Conservation (phyloP, 1,140 invertebrate species). For the Berghia stephanieae region DNA sequence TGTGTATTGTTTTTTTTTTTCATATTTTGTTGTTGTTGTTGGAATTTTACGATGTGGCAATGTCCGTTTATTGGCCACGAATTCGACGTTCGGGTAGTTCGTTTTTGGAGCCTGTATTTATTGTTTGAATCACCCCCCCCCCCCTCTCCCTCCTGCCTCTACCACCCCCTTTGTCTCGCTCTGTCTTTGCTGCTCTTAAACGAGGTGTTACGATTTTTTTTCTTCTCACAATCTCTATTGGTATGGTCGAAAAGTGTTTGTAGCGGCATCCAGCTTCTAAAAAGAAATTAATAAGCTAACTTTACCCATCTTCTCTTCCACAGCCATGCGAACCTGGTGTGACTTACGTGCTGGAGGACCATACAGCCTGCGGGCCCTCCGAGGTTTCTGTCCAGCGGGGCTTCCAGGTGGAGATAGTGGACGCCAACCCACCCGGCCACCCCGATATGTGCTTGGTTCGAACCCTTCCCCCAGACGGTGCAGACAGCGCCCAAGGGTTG, state of each 20-base stretch:
- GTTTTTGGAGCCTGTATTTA: too few species aligned
- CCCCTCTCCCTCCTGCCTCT: neutral
- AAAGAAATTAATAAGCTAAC: neutral
- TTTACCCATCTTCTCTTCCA: neutral
- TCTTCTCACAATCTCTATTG: too few species aligned
- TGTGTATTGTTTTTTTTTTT: too few species aligned
- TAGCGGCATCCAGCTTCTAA: too few species aligned
- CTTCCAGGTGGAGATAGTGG: slow-evolving; percentile 91
- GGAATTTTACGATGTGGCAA: too few species aligned
- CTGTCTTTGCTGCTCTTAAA: too few species aligned
- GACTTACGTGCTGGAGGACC: slow-evolving; percentile 61
- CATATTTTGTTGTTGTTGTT: too few species aligned
- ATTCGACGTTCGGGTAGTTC: too few species aligned
- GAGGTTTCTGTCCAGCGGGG: slow-evolving; percentile 60
- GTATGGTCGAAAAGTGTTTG: too few species aligned
- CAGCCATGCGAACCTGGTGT: slow-evolving; percentile 53
- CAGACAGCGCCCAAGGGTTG: slow-evolving; percentile 75
- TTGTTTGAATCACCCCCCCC: too few species aligned
- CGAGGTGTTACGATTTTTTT: too few species aligned
- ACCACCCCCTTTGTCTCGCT: neutral
- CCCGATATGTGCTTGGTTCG: slow-evolving; percentile 66
- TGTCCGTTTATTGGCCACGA: too few species aligned
- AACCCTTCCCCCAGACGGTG: slow-evolving; percentile 56
- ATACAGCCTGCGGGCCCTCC: slow-evolving; percentile 48
- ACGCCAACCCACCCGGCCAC: slow-evolving; percentile 70